Conservation (phyloP, 2,113 vertebrate genomes). For the Larimichthys crocea region DNA sequence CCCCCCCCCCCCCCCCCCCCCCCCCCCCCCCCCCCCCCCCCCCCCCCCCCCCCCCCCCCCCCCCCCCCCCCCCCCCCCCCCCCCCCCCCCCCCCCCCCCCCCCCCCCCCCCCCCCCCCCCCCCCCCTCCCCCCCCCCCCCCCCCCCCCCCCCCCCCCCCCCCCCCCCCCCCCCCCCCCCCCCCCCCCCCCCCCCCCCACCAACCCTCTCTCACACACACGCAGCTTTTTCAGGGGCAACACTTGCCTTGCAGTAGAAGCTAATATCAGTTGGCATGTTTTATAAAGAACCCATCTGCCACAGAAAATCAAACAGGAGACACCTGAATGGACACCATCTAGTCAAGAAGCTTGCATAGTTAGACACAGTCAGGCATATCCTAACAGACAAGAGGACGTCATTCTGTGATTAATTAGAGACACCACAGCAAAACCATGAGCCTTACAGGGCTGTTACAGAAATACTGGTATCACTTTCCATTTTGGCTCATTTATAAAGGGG, state of each 20-base stretch:
- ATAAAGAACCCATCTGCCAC: slow-evolving; percentile 94
- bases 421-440: not conserved
- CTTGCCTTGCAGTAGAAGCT: slow-evolving; percentile 88
- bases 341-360: slow-evolving; percentile 60
- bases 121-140: slow-evolving; percentile 5
- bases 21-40: slow-evolving; percentile 5
- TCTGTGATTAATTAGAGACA: slow-evolving; percentile 25
- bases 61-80: slow-evolving; percentile 5
- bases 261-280: slow-evolving; percentile 90
- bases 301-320: slow-evolving; percentile 78
- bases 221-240: slow-evolving; percentile 85
- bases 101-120: slow-evolving; percentile 5
- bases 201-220: slow-evolving; percentile 46
- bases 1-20: slow-evolving; percentile 5
- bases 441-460: not conserved
- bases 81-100: slow-evolving; percentile 5
- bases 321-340: slow-evolving; percentile 69
- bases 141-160: slow-evolving; percentile 12
- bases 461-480: not conserved
- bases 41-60: slow-evolving; percentile 5
- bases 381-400: slow-evolving; percentile 31
- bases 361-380: slow-evolving; percentile 61
- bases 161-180: slow-evolving; percentile 12
- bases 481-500: not conserved
- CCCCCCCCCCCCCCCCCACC: slow-evolving; percentile 15